Evolutionary conservation across 1,140 invertebrate genomes (phyloP).

Genomic region (Leptinotarsa lineolata): DNA sequence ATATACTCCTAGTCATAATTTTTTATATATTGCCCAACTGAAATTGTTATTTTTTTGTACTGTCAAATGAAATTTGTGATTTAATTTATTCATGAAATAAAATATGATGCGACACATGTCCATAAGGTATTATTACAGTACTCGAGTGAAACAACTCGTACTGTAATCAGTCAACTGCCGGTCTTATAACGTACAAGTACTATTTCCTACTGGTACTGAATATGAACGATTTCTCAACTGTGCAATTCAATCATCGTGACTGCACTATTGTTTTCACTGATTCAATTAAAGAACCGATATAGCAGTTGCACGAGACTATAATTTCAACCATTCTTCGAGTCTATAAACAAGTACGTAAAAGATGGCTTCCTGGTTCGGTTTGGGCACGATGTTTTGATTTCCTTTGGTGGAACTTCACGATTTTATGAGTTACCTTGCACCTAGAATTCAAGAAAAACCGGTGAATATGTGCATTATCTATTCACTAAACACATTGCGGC

Average conservation of each 20-base stretch:
- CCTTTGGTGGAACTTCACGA: conserved; percentile 22
- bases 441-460: neutral
- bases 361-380: conserved; percentile 21
- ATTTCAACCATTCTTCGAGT: conserved; percentile 21
- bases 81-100: no score
- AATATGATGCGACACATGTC: no score
- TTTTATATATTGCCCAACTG: no score
- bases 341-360: conserved; percentile 20
- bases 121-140: no score
- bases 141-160: no score
- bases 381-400: conserved; percentile 24
- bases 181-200: no score
- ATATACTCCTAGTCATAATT: no score
- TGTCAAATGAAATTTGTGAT: no score
- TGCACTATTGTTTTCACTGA: conserved; percentile 13
- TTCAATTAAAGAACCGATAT: conserved; percentile 24
- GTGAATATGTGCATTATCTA: neutral
- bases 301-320: conserved; percentile 21
- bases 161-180: no score
- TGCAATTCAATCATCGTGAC: neutral
- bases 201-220: no score
- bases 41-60: no score
- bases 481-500: neutral
- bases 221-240: no score
- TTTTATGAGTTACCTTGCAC: conserved; percentile 7